phyloP scores from a whole-genome alignment of 2,113 vertebrate species.

The Pao palembangensis region DNA sequence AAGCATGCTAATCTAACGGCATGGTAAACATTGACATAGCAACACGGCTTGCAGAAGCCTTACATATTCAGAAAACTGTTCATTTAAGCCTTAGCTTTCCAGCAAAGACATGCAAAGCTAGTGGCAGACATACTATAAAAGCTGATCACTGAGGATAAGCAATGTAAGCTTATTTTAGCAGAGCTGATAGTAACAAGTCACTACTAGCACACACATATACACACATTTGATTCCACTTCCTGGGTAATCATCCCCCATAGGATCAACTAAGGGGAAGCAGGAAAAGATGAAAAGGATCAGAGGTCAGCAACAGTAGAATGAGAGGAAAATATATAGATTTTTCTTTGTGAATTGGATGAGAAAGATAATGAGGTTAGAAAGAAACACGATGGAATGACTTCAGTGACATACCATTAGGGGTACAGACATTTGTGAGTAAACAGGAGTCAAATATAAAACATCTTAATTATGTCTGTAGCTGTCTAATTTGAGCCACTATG shows the following conservation, averaged over 20 bases:
- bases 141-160: conserved; percentile 46
- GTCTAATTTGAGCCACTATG: conserved; percentile 15
- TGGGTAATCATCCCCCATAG: conserved; percentile 93
- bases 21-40: conserved; percentile 40
- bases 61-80: conserved; percentile 76
- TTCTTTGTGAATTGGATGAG: conserved; percentile 36
- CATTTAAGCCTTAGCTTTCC: conserved; percentile 26
- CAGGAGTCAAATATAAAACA: conserved; percentile 28
- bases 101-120: conserved; percentile 83
- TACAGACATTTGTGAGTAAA: conserved; percentile 29
- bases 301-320: conserved; percentile 55
- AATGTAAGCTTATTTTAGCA: conserved; percentile 59
- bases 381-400: conserved; percentile 29
- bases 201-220: conserved; percentile 81
- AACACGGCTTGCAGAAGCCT: conserved; percentile 37
- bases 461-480: conserved; percentile 47
- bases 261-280: conserved; percentile 90
- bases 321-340: conserved; percentile 52
- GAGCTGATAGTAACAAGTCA: conserved; percentile 63
- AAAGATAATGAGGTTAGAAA: conserved; percentile 32
- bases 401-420: conserved; percentile 30
- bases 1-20: conserved; percentile 57
- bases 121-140: conserved; percentile 38
- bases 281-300: conserved; percentile 88
- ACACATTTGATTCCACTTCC: conserved; percentile 99